Evolutionary conservation across 2,797 vertebrate species (phyloP), one percentile per base, ranked within the genome.

Genomic region (Atherinosoma microstoma): DNA sequence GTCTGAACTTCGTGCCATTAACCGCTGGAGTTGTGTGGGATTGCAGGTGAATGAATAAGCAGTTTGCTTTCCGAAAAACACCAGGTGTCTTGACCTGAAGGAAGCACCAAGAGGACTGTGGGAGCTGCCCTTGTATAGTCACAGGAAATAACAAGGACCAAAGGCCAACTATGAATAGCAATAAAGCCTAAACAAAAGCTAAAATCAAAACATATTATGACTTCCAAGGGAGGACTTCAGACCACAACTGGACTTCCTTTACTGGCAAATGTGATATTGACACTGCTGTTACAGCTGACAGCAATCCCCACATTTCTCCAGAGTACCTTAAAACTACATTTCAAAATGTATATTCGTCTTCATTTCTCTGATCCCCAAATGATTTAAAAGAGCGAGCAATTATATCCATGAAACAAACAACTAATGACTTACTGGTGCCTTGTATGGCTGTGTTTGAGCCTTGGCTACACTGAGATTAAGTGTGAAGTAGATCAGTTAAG

Each of bases 131-230:
- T 32, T 40, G 11, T 70, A 84, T 56, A 90, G 84, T 92, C 89
- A 72, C 88, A 96, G 96, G 96, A 97, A 97, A 96, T 94, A 94
- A 94, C 54, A 89, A 84, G 84, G 71, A 91, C 92, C 80, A 90
- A 79, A 87, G 82, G 67, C 49, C 7, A 22, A 59, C 80, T 84
- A 84, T 94, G 94, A 95, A 96, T 94, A 94, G 87, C 86, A 81
- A 93, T 92, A 95, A 94, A 87, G 53, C 2, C 70, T 68, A 96
- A 96, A 95, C 93, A 94, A 87, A 89, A 95, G 93, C 89, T 91
- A 71, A 93, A 92, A 94, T 93, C 94, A 82, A 81, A 94, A 93
- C 94, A 95, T 93, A 95, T 94, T 91, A 93, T 87, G 77, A 93
- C 92, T 91, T 94, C 92, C 93, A 88, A 91, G 91, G 91, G 87